Base-by-base conservation (phyloP, 2,113 vertebrate genomes). In the Aleadryas rufinucha region DNA sequence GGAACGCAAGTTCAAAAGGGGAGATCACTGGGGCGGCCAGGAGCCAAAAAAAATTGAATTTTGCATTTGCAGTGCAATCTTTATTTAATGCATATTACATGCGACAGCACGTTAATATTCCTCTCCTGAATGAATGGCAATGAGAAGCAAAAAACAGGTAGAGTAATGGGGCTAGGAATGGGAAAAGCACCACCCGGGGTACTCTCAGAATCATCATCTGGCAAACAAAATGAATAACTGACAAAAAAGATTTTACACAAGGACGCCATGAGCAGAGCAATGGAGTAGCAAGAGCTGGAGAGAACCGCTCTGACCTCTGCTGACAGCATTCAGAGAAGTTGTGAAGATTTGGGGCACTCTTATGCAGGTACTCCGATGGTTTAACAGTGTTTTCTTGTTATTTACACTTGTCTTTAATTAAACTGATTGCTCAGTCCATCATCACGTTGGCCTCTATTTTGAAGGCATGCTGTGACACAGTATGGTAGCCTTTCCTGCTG, bases 211-310 rank as follows among this genome's bases (percentile, higher is more conserved):
- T 50, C 56, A 61, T 35, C 41, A 69, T 16, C 49, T 30, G 41
- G 65, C 16, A 60, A 89, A 68, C 24, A 54, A 92, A 95, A 76
- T 2, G 1, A 81, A 3, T 13, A 71, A n/a, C 18, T 1, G 2
- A 59, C 49, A 49, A 63, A 54, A 61, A 33, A 1, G 22, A 59
- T 81, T 45, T 84, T 57, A 33, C 10, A 52, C 13, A 31, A 60
- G 20, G 22, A 76, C 23, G 31, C 50, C 33, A 53, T 20, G 21
- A 50, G 45, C 37, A 82, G 50, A 89, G 33, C 35, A 71, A 59
- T 0, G 2, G 27, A 61, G 53, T 1, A 1, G 64, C 2, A 16
- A 88, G n/a, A 70, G 23, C 7, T 0, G 7, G 26, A 16, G 33
- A 87, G 53, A 81, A 79, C 17, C 0, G 0, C 24, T 35, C 47